Conservation (phyloP, 2,888 invertebrate genomes). For the Rotaria magnacalcarata region DNA sequence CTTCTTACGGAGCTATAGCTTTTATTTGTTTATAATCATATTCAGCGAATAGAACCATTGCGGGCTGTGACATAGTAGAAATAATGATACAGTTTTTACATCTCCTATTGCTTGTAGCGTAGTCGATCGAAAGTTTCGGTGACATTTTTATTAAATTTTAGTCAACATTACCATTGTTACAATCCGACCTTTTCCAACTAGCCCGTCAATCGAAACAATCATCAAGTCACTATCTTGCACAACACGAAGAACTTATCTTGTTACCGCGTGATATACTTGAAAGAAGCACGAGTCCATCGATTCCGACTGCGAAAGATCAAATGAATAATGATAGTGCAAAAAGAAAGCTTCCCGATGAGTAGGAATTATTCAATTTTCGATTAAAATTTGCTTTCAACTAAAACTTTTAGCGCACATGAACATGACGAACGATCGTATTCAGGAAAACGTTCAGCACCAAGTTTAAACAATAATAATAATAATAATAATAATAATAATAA, state of each 20-base stretch:
- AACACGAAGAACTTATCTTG: slow-evolving; percentile 3
- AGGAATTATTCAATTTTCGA: slow-evolving; percentile 22
- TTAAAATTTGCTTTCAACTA: not conserved
- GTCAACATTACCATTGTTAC: slow-evolving; percentile 26
- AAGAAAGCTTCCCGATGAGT: slow-evolving; percentile 59
- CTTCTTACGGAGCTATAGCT: too few relatives aligned
- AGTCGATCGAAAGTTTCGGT: too few relatives aligned
- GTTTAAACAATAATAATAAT: too few relatives aligned
- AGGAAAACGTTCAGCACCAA: not conserved
- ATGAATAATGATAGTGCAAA: slow-evolving; percentile 59
- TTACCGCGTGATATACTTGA: not conserved
- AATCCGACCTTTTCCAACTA: not conserved
- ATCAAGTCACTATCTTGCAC: not conserved
- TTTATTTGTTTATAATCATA: too few relatives aligned
- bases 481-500: not conserved
- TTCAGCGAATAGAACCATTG: too few relatives aligned
- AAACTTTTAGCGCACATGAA: not conserved
- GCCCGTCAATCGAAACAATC: slow-evolving; percentile 13
- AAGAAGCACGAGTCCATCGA: not conserved
- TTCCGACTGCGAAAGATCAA: slow-evolving; percentile 52
- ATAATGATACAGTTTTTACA: too few relatives aligned
- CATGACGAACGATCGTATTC: not conserved
- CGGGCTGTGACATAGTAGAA: too few relatives aligned
- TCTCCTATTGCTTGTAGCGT: too few relatives aligned
- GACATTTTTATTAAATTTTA: not conserved